phyloP scores from a whole-genome alignment of 2,888 invertebrate genomes.

The Ophion costatus region DNA sequence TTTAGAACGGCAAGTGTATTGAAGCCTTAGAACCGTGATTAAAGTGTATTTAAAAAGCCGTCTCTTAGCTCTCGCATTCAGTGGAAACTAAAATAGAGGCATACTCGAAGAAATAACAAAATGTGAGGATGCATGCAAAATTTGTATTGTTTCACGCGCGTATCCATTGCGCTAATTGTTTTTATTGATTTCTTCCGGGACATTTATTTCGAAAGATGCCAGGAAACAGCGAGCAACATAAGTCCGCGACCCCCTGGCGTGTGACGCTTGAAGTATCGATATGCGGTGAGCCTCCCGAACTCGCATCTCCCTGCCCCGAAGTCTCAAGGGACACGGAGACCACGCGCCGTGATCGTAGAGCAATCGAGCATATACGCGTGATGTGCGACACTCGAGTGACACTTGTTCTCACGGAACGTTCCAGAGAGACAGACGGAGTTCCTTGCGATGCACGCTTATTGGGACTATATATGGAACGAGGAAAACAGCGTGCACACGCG shows the following conservation, averaged over 20 bases:
- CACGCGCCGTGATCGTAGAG: constrained; percentile 17
- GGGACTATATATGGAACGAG: constrained; percentile 54
- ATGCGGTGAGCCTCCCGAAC: constrained; percentile 28
- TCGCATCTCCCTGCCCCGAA: constrained; percentile 13
- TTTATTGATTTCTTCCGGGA: constrained; percentile 7
- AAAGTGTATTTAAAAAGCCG: too few relatives aligned
- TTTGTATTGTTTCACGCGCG: neutral
- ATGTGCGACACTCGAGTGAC: constrained; percentile 78
- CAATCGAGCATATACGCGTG: constrained; percentile 26
- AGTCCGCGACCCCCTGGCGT: constrained; percentile 27
- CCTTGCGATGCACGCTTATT: neutral
- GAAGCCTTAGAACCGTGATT: too few relatives aligned
- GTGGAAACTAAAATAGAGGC: too few relatives aligned
- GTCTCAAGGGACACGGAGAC: constrained; percentile 37
- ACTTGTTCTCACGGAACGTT: constrained; percentile 80
- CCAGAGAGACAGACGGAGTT: constrained; percentile 58
- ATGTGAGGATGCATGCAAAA: too few relatives aligned
- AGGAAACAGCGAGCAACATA: neutral
- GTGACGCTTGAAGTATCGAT: constrained; percentile 38
- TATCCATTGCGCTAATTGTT: neutral
- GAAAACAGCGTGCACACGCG: constrained; percentile 55
- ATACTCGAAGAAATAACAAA: too few relatives aligned
- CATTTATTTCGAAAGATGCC: constrained; percentile 6
- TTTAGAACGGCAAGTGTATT: too few relatives aligned
- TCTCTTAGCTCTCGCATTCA: too few relatives aligned